A percentile compares a stretch with the other conserved stretches of the same genome.
Conservation (phyloP, 2,797 vertebrate species). For the Mareca penelope region DNA sequence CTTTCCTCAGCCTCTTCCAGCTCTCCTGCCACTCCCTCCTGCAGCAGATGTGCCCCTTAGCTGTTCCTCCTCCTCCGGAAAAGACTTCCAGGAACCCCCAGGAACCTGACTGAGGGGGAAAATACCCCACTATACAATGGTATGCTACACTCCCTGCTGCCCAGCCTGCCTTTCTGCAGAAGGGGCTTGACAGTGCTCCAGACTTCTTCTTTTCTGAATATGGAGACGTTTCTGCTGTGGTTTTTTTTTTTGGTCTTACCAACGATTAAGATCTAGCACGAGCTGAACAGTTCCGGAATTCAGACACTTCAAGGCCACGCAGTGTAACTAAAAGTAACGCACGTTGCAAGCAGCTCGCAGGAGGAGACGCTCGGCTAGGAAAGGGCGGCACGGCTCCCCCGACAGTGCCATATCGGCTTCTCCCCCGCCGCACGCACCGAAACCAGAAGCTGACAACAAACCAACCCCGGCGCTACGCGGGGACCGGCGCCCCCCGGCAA, state of each 20-base stretch:
- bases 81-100: background rate
- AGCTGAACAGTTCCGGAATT: background rate
- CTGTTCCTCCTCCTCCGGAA: background rate
- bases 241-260: background rate
- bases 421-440: fast-evolving
- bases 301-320: fast-evolving
- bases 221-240: background rate
- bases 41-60: background rate
- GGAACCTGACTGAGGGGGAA: background rate
- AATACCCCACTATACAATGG: fast-evolving
- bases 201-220: background rate
- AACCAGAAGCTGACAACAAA: background rate
- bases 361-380: background rate
- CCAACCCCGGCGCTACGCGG: no score
- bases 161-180: background rate
- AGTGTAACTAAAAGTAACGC: fast-evolving
- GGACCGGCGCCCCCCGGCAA: no score
- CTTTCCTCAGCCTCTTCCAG: background rate
- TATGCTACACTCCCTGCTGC: fast-evolving
- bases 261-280: fast-evolving
- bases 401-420: background rate
- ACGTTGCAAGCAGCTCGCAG: background rate
- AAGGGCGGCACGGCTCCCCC: no score
- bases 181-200: background rate
- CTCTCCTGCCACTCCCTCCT: background rate